Evolutionary conservation across 1,140 invertebrate species (phyloP).

Genomic region (Drosophila kepulauana): DNA sequence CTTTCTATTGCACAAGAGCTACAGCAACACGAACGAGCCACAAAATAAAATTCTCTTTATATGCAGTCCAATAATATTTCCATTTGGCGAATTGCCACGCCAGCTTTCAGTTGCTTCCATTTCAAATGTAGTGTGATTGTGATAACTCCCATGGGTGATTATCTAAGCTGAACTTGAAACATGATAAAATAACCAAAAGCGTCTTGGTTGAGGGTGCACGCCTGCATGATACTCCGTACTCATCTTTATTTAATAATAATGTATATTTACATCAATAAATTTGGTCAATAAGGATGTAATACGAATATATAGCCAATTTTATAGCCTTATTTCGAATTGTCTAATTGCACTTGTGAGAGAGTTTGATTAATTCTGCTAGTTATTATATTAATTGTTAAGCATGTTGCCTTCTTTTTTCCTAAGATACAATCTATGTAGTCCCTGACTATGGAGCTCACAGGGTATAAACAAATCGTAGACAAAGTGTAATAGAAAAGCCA

Average conservation of each 20-base stretch:
- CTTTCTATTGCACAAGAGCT: background rate
- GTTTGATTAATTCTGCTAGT: no score
- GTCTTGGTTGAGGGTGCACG: background rate
- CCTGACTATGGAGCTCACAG: background rate
- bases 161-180: constrained; percentile 34
- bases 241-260: background rate
- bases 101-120: constrained; percentile 20
- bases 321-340: no score
- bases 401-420: no score
- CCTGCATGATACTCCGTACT: background rate
- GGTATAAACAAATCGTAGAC: constrained; percentile 3
- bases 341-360: no score
- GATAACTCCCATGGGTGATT: constrained; percentile 57
- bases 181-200: constrained; percentile 14
- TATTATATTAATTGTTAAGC: no score
- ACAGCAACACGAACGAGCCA: constrained; percentile 26
- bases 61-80: constrained; percentile 80
- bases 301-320: background rate
- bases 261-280: no score
- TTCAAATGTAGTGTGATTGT: constrained; percentile 57
- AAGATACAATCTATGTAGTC: no score
- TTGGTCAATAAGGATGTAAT: background rate
- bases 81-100: constrained; percentile 72
- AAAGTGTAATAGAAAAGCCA: constrained; percentile 1
- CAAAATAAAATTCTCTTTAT: constrained; percentile 76